Conservation (phyloP, 1,140 invertebrate species). For the Drosophila nigrodunni region DNA sequence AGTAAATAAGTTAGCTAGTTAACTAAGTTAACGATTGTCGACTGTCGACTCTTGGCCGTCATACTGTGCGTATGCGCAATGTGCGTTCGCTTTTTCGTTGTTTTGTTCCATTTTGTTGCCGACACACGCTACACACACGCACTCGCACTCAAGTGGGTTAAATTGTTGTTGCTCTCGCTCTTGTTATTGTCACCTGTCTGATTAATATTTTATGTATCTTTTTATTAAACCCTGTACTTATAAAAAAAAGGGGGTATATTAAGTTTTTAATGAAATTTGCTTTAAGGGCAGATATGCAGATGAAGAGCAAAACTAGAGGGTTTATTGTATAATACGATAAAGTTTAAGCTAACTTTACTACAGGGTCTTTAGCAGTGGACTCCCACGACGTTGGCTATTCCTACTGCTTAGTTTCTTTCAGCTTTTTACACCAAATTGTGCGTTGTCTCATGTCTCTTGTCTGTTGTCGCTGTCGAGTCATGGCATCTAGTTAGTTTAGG, state of each 20-base stretch:
- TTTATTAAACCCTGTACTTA: not conserved
- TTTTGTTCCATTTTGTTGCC: constrained; percentile 69
- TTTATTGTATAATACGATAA: no score
- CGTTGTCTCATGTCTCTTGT: constrained; percentile 33
- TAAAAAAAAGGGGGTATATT: no score
- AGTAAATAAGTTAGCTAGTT: constrained; percentile 47
- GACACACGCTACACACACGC: constrained; percentile 51
- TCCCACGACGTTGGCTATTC: no score
- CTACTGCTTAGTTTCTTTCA: not conserved
- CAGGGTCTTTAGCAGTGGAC: no score
- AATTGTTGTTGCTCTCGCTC: constrained; percentile 53
- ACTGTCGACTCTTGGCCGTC: constrained; percentile 34
- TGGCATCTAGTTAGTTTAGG: constrained; percentile 37
- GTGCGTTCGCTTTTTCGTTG: constrained; percentile 19
- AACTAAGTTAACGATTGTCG: constrained; percentile 43
- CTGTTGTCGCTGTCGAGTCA: constrained; percentile 53
- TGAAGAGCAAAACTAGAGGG: no score
- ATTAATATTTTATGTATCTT: constrained; percentile 64
- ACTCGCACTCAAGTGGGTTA: constrained; percentile 21
- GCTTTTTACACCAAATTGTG: constrained; percentile 64
- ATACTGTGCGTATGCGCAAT: constrained; percentile 72
- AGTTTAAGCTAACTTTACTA: no score
- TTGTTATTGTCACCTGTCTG: constrained; percentile 78
- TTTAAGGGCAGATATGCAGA: no score
- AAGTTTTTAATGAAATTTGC: no score